Evolutionary conservation across 1,140 invertebrate species (phyloP), one percentile per base, ranked within the genome.

Genomic region (Penaeus vannamei): DNA sequence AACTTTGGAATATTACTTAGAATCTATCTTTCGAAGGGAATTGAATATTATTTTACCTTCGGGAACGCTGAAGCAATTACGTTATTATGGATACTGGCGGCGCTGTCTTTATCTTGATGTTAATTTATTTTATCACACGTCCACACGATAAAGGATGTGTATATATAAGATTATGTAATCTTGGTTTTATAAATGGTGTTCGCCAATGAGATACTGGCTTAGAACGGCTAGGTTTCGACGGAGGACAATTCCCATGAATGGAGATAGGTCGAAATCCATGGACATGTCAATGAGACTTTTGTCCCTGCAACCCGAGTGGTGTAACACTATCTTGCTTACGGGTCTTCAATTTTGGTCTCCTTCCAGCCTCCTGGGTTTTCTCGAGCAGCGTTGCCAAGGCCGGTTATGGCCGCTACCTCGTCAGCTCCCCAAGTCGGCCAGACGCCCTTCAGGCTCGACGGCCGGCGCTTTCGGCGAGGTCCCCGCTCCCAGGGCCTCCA

Each of bases 261-360:
- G 20, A 17, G 53, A 46, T 53, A 60, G n/a, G 82, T 22, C 36
- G 69, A 60, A 59, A 79, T 66, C n/a, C 36, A 53, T 60, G 81
- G n/a, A 12, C 29, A 62, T 20, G 86, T 17, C n/a, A 76, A 32
- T n/a, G 69, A 23, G 66, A 26, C 26, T 22, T 26, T n/a, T 83
- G 64, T 53, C 72, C 72, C 62, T 85, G 32, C 64, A 72, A 12
- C n/a, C 26, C 19, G 32, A 29, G 86, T 84, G 72, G 87, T 61
- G 69, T 89, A 79, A 60, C 87, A 79, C 59, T 77, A 20, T 89
- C 87, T 89, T 89, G 82, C n/a, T 42, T 61, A 64, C 59, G 66
- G 76, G 87, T 89, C 87, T 89, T 89, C 87, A 89, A 89, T 89
- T 89, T 89, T 84, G 87, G 87, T 89, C 87, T 89, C 87, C 82